These are phyloP conservation scores for Anagrus nilaparvatae DNA, from an alignment of 1,140 invertebrate genomes.

Conservation along the genomic window DNA sequence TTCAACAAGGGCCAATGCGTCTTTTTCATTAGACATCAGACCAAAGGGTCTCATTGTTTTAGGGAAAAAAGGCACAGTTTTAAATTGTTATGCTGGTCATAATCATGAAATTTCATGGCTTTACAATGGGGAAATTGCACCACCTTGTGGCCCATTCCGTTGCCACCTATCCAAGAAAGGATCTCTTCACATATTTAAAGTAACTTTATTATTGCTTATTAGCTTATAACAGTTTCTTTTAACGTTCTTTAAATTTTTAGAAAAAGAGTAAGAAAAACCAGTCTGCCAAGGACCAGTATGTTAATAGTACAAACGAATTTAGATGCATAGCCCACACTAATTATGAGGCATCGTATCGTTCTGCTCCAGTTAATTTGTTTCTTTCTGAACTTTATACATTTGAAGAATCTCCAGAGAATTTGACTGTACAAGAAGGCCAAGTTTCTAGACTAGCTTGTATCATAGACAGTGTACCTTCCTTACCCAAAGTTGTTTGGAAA, in stretches of 20 bases:
- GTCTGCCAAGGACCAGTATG: constrained; percentile 28
- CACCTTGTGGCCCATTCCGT: constrained; percentile 27
- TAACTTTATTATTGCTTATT: constrained; percentile 15
- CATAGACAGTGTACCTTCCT: constrained; percentile 45
- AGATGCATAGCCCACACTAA: constrained; percentile 32
- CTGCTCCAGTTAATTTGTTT: constrained; percentile 30
- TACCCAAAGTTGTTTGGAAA: constrained; percentile 44
- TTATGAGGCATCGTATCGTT: constrained; percentile 30
- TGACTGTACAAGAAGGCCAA: constrained; percentile 40
- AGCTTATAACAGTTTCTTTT: background rate
- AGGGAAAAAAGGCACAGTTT: constrained; percentile 31
- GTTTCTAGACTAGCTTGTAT: constrained; percentile 43
- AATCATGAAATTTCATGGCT: constrained; percentile 33
- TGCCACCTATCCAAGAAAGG: constrained; percentile 31
- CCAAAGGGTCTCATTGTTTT: constrained; percentile 33
- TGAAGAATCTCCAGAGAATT: constrained; percentile 37
- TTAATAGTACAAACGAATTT: constrained; percentile 27
- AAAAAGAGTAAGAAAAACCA: constrained; percentile 31
- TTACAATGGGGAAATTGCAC: constrained; percentile 29
- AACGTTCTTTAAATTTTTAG: constrained; percentile 8
- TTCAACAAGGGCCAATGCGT: constrained; percentile 18
- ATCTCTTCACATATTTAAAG: constrained; percentile 34
- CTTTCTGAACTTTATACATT: constrained; percentile 42
- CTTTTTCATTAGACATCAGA: constrained; percentile 29
- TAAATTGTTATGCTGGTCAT: constrained; percentile 29